Conservation (phyloP, 2,797 vertebrate species). For the Pyrocephalus nanus region DNA sequence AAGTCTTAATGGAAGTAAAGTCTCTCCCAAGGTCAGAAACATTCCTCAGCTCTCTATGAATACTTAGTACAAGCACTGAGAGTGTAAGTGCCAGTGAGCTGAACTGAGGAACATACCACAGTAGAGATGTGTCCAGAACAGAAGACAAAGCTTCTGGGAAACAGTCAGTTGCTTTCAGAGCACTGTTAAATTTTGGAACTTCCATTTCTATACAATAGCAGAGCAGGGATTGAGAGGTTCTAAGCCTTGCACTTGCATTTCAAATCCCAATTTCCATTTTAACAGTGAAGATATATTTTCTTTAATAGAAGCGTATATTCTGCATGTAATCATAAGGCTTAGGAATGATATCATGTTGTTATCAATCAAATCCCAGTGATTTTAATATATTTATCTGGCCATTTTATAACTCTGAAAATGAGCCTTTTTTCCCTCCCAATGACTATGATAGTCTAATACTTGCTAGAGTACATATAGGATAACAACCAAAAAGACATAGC, state of each 20-base stretch:
- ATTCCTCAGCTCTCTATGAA: not conserved
- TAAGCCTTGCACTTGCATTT: not conserved
- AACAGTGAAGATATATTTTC: not conserved
- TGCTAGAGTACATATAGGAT: not conserved
- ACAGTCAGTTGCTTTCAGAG: not conserved
- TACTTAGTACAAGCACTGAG: not conserved
- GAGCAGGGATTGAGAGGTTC: not conserved
- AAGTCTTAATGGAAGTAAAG: not conserved
- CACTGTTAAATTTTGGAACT: not conserved
- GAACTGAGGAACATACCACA: not conserved
- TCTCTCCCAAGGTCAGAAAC: not conserved
- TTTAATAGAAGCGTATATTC: not conserved
- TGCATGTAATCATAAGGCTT: not conserved
- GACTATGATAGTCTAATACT: not conserved
- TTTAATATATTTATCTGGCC: not conserved
- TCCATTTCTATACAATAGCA: not conserved
- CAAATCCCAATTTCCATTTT: not conserved
- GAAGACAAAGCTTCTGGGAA: not conserved
- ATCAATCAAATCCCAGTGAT: not conserved
- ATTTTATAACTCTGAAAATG: not conserved
- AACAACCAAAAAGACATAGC: not conserved
- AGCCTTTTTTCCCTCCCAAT: rapidly evolving
- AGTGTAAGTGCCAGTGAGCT: rapidly evolving
- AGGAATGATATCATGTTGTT: not conserved
- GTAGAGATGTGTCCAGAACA: not conserved